Conservation (phyloP, 1,140 invertebrate genomes). For the Galleria mellonella region DNA sequence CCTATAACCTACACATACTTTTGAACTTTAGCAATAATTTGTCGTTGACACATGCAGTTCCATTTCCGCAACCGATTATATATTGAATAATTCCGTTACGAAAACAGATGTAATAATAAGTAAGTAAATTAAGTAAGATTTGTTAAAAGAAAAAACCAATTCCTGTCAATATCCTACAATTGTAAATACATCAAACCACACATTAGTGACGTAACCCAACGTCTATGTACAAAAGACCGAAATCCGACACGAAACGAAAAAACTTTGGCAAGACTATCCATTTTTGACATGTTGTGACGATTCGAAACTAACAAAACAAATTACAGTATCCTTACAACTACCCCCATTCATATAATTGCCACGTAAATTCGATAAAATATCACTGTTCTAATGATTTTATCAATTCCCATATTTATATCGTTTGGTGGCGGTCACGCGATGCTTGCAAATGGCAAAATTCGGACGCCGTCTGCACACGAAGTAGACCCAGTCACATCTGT, state of each 20-base stretch:
- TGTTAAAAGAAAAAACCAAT: constrained; percentile 1
- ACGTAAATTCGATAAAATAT: constrained; percentile 69
- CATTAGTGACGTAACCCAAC: too few species aligned
- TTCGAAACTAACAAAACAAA: constrained; percentile 36
- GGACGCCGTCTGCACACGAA: too few species aligned
- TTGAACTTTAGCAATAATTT: too few species aligned
- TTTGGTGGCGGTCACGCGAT: too few species aligned
- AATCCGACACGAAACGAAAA: constrained; percentile 10
- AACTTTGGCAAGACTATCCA: constrained; percentile 58
- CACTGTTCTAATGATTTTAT: constrained; percentile 32
- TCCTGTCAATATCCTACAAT: constrained; percentile 5
- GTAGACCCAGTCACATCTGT: too few species aligned
- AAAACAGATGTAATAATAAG: neutral
- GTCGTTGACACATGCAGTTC: too few species aligned
- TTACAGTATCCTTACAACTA: constrained; percentile 10
- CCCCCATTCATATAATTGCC: constrained; percentile 39
- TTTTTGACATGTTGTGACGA: constrained; percentile 25
- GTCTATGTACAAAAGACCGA: too few species aligned
- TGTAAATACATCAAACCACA: constrained; percentile 11
- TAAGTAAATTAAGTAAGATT: neutral
- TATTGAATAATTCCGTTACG: too few species aligned
- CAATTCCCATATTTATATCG: constrained; percentile 1
- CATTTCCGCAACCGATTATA: too few species aligned
- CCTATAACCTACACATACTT: too few species aligned
- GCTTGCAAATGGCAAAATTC: too few species aligned